Percentiles rank a stretch among this genome's conserved stretches.
phyloP scores from a whole-genome alignment of 2,113 vertebrate genomes.

The Cygnus atratus region DNA sequence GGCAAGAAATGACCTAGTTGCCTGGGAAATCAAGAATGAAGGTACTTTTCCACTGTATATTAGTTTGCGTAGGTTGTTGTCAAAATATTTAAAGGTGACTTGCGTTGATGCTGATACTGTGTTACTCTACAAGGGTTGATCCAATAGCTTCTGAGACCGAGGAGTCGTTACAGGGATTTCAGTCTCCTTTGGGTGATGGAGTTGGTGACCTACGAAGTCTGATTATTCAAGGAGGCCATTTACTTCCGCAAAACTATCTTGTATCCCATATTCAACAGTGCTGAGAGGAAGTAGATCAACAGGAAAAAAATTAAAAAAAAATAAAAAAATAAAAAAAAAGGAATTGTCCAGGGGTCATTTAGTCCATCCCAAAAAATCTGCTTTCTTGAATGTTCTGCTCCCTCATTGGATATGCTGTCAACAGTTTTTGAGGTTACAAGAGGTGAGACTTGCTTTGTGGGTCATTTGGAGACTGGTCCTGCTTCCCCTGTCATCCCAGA shows the following conservation, averaged over 20 bases:
- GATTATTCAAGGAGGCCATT: neutral
- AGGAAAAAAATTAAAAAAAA: neutral
- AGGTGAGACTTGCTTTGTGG: neutral
- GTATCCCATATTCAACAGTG: neutral
- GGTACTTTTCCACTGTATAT: neutral
- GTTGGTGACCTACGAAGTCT: neutral
- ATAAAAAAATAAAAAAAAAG: neutral
- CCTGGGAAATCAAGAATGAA: neutral
- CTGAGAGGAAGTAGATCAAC: neutral
- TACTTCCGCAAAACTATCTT: neutral
- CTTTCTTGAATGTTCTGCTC: neutral
- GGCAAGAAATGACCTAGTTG: neutral
- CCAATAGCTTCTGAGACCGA: neutral
- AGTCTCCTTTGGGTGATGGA: neutral
- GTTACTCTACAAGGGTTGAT: neutral
- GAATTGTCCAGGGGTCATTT: neutral
- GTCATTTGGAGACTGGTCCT: neutral
- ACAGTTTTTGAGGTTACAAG: neutral
- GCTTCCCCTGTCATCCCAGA: neutral
- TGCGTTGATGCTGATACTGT: neutral
- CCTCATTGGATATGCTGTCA: neutral
- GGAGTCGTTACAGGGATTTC: neutral
- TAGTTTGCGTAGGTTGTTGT: neutral
- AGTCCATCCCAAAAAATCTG: neutral
- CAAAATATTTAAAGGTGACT: neutral